Evolutionary conservation across 1,140 invertebrate species (phyloP).

Genomic region (Archegozetes longisetosus): DNA sequence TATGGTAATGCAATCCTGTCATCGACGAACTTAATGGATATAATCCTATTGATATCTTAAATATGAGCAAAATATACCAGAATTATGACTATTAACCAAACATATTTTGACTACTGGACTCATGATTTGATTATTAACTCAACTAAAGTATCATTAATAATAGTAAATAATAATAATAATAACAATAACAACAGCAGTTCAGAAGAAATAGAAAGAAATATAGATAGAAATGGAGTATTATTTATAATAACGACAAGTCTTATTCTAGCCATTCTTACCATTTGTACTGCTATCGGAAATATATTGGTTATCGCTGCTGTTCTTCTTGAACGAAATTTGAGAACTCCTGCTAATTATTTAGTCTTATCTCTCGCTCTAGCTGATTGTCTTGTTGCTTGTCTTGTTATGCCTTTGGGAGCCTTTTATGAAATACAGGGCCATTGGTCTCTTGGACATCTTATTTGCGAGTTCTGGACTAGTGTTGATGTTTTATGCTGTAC

Average conservation of each 20-base stretch:
- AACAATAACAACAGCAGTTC: background rate
- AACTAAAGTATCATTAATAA: no score
- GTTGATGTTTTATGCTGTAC: constrained; percentile 84
- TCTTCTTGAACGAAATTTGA: constrained; percentile 66
- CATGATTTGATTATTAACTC: no score
- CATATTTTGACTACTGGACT: no score
- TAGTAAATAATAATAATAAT: background rate
- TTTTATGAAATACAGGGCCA: constrained; percentile 55
- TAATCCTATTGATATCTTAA: no score
- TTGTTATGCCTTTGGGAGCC: constrained; percentile 70
- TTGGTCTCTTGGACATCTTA: constrained; percentile 65
- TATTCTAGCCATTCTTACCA: constrained; percentile 13
- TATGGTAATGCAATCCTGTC: no score
- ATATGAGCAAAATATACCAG: no score
- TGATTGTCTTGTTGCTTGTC: constrained; percentile 62
- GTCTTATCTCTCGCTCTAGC: constrained; percentile 70
- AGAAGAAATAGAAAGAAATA: background rate
- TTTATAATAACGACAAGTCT: background rate
- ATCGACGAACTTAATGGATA: no score
- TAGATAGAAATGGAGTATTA: background rate
- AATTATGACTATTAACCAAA: no score
- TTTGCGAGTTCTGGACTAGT: constrained; percentile 86
- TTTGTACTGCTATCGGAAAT: constrained; percentile 46
- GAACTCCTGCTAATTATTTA: constrained; percentile 68
- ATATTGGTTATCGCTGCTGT: constrained; percentile 87